phyloP scores from a whole-genome alignment of 2,113 vertebrate genomes.

The Scalopus aquaticus region DNA sequence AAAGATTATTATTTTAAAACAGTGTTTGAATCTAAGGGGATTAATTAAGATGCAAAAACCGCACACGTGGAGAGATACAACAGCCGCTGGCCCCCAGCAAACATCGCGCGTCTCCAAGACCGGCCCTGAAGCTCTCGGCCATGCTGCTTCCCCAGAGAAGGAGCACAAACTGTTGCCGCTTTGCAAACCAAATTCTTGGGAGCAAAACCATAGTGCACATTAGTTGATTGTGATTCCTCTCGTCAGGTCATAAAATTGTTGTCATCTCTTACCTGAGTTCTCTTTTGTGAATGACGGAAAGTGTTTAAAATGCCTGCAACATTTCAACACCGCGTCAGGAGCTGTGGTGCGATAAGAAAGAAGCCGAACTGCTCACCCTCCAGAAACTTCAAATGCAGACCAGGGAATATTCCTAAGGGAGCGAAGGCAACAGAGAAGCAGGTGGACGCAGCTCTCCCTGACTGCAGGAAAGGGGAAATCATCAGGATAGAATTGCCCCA shows the following conservation, averaged over 20 bases:
- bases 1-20: not conserved
- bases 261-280: not conserved
- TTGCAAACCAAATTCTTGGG: constrained; percentile 71
- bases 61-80: not conserved
- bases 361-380: not conserved
- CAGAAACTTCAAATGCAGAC: not conserved
- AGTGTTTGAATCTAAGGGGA: not conserved
- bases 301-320: not conserved
- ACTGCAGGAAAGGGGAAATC: not conserved
- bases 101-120: not conserved
- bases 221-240: constrained; percentile 76
- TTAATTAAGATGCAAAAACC: not conserved
- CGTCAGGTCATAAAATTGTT: constrained; percentile 71
- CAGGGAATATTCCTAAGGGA: fast-evolving
- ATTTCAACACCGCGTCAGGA: not conserved
- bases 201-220: constrained; percentile 50
- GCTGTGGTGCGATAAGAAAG: not conserved
- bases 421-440: not conserved
- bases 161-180: constrained; percentile 49
- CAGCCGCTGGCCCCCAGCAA: fast-evolving
- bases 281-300: not conserved
- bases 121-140: constrained; percentile 11
- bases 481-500: not conserved
- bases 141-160: not conserved
- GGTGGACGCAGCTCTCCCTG: fast-evolving